Evolutionary conservation across 2,888 invertebrate species (phyloP).

Genomic region (Synanthedon formicaeformis): DNA sequence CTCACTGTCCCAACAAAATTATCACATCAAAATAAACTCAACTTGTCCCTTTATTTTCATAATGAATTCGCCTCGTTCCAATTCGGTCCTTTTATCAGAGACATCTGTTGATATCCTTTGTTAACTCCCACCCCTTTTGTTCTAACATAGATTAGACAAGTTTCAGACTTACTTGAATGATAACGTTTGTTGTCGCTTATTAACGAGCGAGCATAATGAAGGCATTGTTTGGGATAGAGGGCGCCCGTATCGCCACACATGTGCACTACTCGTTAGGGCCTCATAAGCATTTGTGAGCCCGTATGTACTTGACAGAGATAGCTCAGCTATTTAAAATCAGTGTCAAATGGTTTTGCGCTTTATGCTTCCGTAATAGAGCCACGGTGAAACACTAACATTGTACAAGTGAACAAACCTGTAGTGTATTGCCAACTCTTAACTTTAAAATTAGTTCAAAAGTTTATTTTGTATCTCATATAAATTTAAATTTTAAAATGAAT

Average conservation of each 20-base stretch:
- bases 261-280: constrained; percentile 27
- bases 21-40: constrained; percentile 14
- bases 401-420: too few species aligned
- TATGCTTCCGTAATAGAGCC: constrained; percentile 4
- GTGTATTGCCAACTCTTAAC: too few species aligned
- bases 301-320: constrained; percentile 14
- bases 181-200: constrained; percentile 30
- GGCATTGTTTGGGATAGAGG: constrained; percentile 37
- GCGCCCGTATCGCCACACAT: constrained; percentile 43
- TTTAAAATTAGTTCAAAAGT: too few species aligned
- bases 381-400: too few species aligned
- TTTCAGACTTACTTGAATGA: constrained; percentile 23
- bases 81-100: constrained; percentile 34
- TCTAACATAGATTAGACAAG: constrained; percentile 16
- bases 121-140: constrained; percentile 30
- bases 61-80: constrained; percentile 35
- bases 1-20: constrained; percentile 18
- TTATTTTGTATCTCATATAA: too few species aligned
- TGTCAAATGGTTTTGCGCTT: constrained; percentile 13
- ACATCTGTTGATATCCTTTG: constrained; percentile 60
- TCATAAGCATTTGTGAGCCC: constrained; percentile 35
- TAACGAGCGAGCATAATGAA: constrained; percentile 28
- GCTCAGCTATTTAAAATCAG: constrained; percentile 12
- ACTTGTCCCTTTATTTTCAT: constrained; percentile 40
- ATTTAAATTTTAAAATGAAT: too few species aligned